These are phyloP conservation scores for Notoglanidium macrostoma DNA, from an alignment of 2,797 vertebrate genomes.

Conservation along the genomic window DNA sequence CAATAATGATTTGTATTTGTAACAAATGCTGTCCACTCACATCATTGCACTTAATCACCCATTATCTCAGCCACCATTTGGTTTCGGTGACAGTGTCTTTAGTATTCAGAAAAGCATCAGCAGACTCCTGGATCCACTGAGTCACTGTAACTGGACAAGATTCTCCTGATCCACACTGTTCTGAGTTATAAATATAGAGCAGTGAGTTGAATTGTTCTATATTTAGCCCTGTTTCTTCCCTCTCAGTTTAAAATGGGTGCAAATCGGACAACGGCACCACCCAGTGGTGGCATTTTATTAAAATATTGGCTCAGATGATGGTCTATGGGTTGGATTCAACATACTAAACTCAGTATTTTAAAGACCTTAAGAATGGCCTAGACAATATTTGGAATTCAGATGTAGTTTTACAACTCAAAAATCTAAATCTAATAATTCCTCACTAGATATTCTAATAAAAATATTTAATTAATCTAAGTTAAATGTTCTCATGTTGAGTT, in stretches of 20 bases:
- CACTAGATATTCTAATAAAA: background rate
- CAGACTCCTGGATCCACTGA: constrained; percentile 4
- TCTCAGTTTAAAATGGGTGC: background rate
- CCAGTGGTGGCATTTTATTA: background rate
- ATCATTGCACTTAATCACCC: background rate
- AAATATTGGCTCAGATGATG: background rate
- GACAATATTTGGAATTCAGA: background rate
- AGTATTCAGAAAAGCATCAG: background rate
- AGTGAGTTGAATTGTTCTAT: constrained; percentile 7
- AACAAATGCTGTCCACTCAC: background rate
- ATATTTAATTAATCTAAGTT: background rate
- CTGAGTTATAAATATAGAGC: background rate
- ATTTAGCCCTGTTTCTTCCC: background rate
- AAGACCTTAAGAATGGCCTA: background rate
- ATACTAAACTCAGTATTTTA: background rate
- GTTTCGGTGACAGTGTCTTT: background rate
- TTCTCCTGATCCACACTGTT: background rate
- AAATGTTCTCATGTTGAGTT: background rate
- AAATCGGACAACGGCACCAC: constrained; percentile 8
- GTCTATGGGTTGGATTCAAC: background rate
- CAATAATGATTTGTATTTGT: background rate
- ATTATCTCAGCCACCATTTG: background rate
- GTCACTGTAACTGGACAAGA: background rate
- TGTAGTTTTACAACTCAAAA: background rate
- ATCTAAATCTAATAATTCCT: background rate